Base-by-base conservation (phyloP, 2,888 invertebrate genomes). In the Stenichneumon culpator region DNA sequence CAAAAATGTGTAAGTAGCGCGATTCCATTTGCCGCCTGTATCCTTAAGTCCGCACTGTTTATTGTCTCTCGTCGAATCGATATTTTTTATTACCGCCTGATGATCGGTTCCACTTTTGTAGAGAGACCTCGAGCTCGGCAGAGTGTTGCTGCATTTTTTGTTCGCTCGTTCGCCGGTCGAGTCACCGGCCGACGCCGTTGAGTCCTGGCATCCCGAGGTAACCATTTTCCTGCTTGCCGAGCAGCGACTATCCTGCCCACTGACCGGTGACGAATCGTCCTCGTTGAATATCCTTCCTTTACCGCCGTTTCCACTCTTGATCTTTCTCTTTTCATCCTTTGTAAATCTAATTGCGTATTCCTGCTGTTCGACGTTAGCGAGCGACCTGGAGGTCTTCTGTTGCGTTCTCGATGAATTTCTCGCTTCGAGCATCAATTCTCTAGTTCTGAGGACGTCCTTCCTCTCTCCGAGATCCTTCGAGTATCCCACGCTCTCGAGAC, bases 401-500 rank as follows among this genome's bases (percentile, higher is more conserved):
- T 88, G 89, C 1, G 57, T 60, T 52, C 74, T 78, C 54, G 74
- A 36, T 4, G 81, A 79, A 19, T 78, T 79, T 72, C 54, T 83
- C 6, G 82, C 67, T 16, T 74, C 79, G 1, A 60, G 70, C 54
- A 89, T 86, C 19, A 86, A 69, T 39, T 91, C 90, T n/a, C 87
- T 88, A 63, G 90, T 92, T 7, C 95, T 95, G 57, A 96, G 89
- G 79, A 97, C 95, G 88, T 97, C 96, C 79, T 96, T 97, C 68
- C 97, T 93, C 89, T 96, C 96, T 0, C 96, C 96, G 9, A 96
- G 92, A 89, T 97, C 97, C 39, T 95, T 95, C 0, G 95, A 95
- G 88, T 97, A 97, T 0, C 97, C 96, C 89, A 97, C 96, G 88
- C 96, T 97, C 82, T 97, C 97, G 50, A 97, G 94, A 91, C 97